Evolutionary conservation across 2,113 vertebrate species (phyloP).

Genomic region (Crotalus horridus): DNA sequence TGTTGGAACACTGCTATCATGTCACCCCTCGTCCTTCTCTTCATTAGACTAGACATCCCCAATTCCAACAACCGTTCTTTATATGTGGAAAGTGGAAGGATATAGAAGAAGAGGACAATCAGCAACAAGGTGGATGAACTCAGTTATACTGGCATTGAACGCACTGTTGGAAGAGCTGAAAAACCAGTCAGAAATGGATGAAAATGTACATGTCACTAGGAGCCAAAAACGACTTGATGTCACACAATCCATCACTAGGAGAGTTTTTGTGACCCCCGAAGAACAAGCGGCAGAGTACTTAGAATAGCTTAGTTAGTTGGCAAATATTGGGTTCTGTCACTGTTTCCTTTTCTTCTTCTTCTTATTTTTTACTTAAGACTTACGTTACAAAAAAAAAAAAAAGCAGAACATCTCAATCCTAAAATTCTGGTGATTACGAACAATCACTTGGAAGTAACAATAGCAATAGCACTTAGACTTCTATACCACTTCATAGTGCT

Average conservation of each 20-base stretch:
- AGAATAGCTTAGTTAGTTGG: neutral
- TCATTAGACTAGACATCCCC: no score
- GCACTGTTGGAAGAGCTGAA: neutral
- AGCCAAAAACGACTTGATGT: neutral
- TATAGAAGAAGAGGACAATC: neutral
- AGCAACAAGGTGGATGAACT: neutral
- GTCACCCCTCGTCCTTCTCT: no score
- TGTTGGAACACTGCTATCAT: no score
- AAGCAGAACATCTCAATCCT: neutral
- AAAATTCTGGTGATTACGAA: neutral
- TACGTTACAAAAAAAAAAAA: neutral
- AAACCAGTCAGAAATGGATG: neutral
- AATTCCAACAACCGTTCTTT: no score
- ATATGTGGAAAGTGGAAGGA: neutral
- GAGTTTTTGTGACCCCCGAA: neutral
- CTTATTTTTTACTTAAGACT: neutral
- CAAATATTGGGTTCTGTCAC: neutral
- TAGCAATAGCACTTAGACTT: neutral
- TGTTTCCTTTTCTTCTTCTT: neutral
- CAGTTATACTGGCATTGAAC: neutral
- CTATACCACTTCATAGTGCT: neutral
- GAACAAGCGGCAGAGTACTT: neutral
- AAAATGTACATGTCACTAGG: neutral
- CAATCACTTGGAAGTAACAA: neutral
- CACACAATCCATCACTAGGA: neutral